phyloP scores from a whole-genome alignment of 2,888 invertebrate genomes.

The Campoplex capitator region DNA sequence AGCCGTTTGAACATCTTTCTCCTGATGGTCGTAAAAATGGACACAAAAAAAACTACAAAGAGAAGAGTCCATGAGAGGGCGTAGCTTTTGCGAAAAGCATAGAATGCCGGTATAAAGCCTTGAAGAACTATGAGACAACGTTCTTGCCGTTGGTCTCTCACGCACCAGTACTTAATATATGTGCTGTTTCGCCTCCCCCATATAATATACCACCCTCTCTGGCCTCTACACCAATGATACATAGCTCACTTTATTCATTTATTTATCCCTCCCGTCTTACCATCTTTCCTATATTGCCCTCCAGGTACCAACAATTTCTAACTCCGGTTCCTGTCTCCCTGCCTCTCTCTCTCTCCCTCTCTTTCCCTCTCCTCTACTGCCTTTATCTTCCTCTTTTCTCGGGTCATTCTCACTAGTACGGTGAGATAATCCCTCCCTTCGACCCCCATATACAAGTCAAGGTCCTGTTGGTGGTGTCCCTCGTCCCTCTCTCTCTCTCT shows the following conservation, averaged over 20 bases:
- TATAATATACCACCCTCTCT: constrained; percentile 51
- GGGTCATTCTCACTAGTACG: constrained; percentile 44
- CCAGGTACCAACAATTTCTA: constrained; percentile 57
- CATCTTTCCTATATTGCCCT: constrained; percentile 43
- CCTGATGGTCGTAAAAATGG: constrained; percentile 18
- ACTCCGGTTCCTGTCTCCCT: constrained; percentile 25
- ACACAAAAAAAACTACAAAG: background rate
- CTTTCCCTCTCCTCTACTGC: constrained; percentile 5
- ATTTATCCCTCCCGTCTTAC: constrained; percentile 55
- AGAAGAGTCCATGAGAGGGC: constrained; percentile 38
- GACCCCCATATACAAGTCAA: constrained; percentile 68
- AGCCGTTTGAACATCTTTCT: constrained; percentile 41
- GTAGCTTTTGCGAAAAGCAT: constrained; percentile 15
- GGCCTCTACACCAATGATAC: constrained; percentile 50
- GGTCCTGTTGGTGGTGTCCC: constrained; percentile 63
- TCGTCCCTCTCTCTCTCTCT: constrained; percentile 31
- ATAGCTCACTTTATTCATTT: constrained; percentile 63
- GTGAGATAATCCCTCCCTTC: constrained; percentile 63
- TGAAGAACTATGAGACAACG: constrained; percentile 49
- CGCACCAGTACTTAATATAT: constrained; percentile 51
- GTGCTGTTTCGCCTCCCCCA: constrained; percentile 30
- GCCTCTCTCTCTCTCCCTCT: constrained; percentile 27
- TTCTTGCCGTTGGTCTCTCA: constrained; percentile 56
- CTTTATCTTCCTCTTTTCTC: background rate
- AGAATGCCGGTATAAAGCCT: constrained; percentile 37